Evolutionary conservation across 2,797 vertebrate genomes (phyloP), one percentile per base, ranked within the genome.

Genomic region (Coccyzus lansbergi): DNA sequence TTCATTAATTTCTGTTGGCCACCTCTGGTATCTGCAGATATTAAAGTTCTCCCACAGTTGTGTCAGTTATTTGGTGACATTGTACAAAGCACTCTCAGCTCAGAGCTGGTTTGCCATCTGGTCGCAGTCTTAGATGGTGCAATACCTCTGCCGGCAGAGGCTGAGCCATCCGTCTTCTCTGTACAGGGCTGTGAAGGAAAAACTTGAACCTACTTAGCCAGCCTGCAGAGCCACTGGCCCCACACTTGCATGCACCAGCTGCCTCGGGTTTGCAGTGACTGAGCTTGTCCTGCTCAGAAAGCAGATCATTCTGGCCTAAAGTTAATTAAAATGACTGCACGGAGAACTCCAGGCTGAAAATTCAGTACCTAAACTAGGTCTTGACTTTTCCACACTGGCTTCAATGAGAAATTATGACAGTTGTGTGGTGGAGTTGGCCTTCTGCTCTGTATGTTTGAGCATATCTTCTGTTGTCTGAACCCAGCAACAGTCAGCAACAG

Each of bases 291-390:
- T 81, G 28, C 29, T 92, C 46, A 48, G 62, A 26, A 69, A 71
- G 53, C 34, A 59, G 60, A 74, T 6, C 42, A 62, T 3, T 56
- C 24, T 64, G 59, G 36, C 6, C 1, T 62, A 62, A 64, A 2
- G 0, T 48, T 49, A 33, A 31, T 60, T 64, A 17, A 64, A 85
- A 76, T 19, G 28, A 36, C 55, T 44, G 31, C 28, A 40, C 49
- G 25, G 15, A 83, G 92, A 90, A 52, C 22, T 21, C 40, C 55
- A 56, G 58, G 8, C 51, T 79, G 79, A 85, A 92, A 95, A 88
- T 64, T 15, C 59, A 65, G 63, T 56, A 69, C 20, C 29, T 86
- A 68, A 78, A 81, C 21, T 46, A 64, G 14, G 25, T 56, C 62
- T 84, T 78, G 31, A 55, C 34, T 84, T 60, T 59, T 63, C 31